These are phyloP conservation scores for Drosophila vallismaia DNA, from an alignment of 2,888 invertebrate genomes.

Conservation along the genomic window DNA sequence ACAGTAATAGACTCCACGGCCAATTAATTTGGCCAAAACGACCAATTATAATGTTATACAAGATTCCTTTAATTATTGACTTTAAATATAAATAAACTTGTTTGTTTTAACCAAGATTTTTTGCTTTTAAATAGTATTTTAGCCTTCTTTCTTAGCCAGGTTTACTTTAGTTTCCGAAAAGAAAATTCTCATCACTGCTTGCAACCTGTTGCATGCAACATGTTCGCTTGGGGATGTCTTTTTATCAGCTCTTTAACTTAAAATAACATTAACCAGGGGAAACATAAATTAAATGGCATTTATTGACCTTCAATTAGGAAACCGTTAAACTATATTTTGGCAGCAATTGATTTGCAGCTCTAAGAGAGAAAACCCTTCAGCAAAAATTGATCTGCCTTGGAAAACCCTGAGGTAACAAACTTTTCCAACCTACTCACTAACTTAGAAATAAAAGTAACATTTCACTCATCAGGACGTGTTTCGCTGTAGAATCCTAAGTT, in stretches of 20 bases:
- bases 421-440: constrained; percentile 5
- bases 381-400: not conserved
- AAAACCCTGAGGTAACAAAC: not conserved
- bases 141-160: too few species aligned
- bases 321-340: constrained; percentile 1
- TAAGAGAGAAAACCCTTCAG: not conserved
- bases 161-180: too few species aligned
- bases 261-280: not conserved
- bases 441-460: constrained; percentile 23
- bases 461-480: constrained; percentile 81
- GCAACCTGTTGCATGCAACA: constrained; percentile 46
- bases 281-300: not conserved
- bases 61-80: too few species aligned
- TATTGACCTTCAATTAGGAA: not conserved
- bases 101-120: too few species aligned
- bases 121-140: too few species aligned
- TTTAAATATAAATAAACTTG: too few species aligned
- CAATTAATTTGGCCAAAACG: too few species aligned
- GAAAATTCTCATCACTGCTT: not conserved
- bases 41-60: too few species aligned
- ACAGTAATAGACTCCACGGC: too few species aligned
- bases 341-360: not conserved
- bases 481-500: constrained; percentile 83
- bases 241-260: not conserved
- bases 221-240: constrained; percentile 11